These are phyloP conservation scores for Oriolus oriolus DNA, from an alignment of 2,113 vertebrate genomes.

Conservation along the genomic window DNA sequence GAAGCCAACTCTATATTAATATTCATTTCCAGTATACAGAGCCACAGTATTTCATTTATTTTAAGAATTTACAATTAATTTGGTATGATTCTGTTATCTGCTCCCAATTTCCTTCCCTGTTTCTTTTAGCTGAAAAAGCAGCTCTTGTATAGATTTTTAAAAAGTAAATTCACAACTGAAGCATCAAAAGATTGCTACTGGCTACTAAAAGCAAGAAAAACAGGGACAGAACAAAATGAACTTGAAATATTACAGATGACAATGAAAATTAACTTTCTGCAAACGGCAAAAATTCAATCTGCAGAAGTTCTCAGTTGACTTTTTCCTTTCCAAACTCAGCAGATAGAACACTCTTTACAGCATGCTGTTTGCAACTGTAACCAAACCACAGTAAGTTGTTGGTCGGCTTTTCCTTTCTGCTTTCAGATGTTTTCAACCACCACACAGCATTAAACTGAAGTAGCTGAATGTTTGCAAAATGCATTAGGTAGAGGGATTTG, in stretches of 20 bases:
- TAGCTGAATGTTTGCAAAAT: background rate
- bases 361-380: background rate
- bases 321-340: background rate
- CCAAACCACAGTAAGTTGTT: background rate
- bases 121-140: constrained; percentile 61
- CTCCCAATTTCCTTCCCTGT: constrained; percentile 60
- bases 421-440: background rate
- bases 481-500: background rate
- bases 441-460: background rate
- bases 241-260: constrained; percentile 49
- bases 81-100: constrained; percentile 64
- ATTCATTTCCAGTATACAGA: constrained; percentile 58
- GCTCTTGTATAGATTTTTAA: constrained; percentile 35
- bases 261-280: constrained; percentile 52
- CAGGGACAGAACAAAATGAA: constrained; percentile 46
- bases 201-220: constrained; percentile 50
- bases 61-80: constrained; percentile 72
- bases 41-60: constrained; percentile 68
- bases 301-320: constrained; percentile 4
- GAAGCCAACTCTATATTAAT: constrained; percentile 62
- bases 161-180: constrained; percentile 54
- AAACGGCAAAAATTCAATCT: constrained; percentile 42
- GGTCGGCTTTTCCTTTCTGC: background rate
- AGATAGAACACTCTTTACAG: background rate
- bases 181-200: constrained; percentile 65